Percentiles rank a stretch among this genome's conserved stretches.
Evolutionary conservation across 2,113 vertebrate genomes (phyloP).

Genomic region (Amblyornis subalaris): DNA sequence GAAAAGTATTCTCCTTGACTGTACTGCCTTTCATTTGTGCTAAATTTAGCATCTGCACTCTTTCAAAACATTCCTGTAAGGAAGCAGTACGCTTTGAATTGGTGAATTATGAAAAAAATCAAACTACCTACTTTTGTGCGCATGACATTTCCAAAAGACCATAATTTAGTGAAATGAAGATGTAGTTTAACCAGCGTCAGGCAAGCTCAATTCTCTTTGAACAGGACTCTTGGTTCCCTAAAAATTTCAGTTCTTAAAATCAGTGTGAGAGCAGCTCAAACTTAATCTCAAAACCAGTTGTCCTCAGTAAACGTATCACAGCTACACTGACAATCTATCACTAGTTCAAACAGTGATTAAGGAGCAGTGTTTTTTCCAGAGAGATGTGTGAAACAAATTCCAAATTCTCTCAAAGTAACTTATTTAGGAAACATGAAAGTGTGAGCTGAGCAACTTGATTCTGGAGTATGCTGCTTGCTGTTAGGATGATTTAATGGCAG

Average conservation of each 20-base stretch:
- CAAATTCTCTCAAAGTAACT: not conserved
- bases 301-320: not conserved
- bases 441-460: not conserved
- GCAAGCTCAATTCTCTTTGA: not conserved
- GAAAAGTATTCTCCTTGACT: not conserved
- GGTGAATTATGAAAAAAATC: not conserved
- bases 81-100: not conserved
- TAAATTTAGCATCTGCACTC: not conserved
- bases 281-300: not conserved
- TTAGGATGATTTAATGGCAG: slow-evolving; percentile 25
- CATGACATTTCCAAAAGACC: not conserved
- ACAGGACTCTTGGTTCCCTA: not conserved
- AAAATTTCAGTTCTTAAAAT: not conserved
- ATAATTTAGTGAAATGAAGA: not conserved
- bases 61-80: not conserved
- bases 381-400: not conserved
- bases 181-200: not conserved
- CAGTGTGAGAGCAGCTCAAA: not conserved
- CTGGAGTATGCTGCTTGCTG: not conserved
- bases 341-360: not conserved
- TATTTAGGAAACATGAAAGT: not conserved
- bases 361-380: not conserved
- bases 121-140: not conserved
- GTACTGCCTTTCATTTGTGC: not conserved
- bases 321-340: not conserved